Base-by-base conservation (phyloP, 1,140 invertebrate genomes). In the Scaptodrosophila lebanonensis region DNA sequence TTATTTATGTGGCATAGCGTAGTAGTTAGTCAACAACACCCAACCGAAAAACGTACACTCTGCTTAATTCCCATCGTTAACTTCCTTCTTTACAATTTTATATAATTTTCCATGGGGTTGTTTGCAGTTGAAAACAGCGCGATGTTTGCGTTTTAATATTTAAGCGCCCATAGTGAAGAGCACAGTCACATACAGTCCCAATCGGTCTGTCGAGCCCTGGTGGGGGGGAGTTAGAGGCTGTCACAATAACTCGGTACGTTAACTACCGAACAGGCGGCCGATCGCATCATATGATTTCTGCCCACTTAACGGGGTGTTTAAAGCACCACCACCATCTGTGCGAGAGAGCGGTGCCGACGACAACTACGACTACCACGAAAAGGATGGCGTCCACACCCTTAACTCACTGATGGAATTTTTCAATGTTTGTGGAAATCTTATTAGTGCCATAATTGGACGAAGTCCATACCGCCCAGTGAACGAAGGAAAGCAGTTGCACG, bases 361-460 rank as follows among this genome's bases (percentile, higher is more conserved):
- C 5, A 33, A 33, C 22, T 4, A 8, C 35, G 11, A 38, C n/a
- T n/a, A n/a, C n/a, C n/a, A n/a, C n/a, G n/a, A n/a, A n/a, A n/a
- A n/a, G n/a, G n/a, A n/a, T n/a, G n/a, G n/a, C n/a, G n/a, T n/a
- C n/a, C n/a, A n/a, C 72, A 75, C 66, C 75, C 73, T 48, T 39
- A 44, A 53, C 66, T 33, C 16, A 66, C 56, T 82, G 43, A 61
- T 27, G 73, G 73, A 79, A 79, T 79, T 82, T 57, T 57, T 56
- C 47, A 54, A 47, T 68, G 66, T 79, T 77, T 60, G 47, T 32
- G 45, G 53, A 72, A 79, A 79, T 79, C 75, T 73, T 79, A 79
- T 79, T 79, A 79, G 65, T 63, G 69, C 57, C 38, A 64, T 64
- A 67, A 77, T 66, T 60, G 53, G 52, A 53, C 51, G 48, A 32